Conservation (phyloP, 2,888 invertebrate species). For the Metalampra italica region DNA sequence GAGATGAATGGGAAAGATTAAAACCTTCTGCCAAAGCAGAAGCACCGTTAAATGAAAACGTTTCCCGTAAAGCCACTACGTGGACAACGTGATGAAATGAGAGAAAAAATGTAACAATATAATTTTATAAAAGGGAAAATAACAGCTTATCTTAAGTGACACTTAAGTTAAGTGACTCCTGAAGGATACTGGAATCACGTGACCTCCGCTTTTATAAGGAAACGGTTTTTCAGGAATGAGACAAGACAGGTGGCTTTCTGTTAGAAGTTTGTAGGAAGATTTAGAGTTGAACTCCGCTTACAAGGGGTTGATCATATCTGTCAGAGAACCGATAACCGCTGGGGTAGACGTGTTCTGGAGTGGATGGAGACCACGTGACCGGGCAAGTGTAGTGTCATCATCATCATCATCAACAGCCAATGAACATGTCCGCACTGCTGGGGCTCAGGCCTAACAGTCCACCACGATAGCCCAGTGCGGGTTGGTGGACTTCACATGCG, state of each 20-base stretch:
- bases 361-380: too few species aligned
- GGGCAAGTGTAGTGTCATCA: too few species aligned
- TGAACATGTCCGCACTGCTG: too few species aligned
- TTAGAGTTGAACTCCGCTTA: neutral
- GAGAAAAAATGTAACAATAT: slow-evolving; percentile 29
- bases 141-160: slow-evolving; percentile 33
- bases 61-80: slow-evolving; percentile 9
- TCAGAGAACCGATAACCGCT: too few species aligned
- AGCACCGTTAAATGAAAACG: slow-evolving; percentile 18
- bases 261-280: neutral
- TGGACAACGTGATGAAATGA: slow-evolving; percentile 14
- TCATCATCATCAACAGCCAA: too few species aligned
- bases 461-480: too few species aligned
- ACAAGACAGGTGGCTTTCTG: neutral
- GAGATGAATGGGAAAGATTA: slow-evolving; percentile 23
- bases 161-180: slow-evolving; percentile 28
- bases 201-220: neutral
- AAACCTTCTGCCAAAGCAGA: slow-evolving; percentile 19
- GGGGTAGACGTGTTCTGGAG: too few species aligned
- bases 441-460: too few species aligned
- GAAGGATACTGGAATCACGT: slow-evolving; percentile 10
- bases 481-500: too few species aligned
- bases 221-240: neutral
- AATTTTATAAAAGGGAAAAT: slow-evolving; percentile 26
- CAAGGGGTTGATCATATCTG: too few species aligned